phyloP scores from a whole-genome alignment of 2,797 vertebrate species.

The Lacerta bilineata region DNA sequence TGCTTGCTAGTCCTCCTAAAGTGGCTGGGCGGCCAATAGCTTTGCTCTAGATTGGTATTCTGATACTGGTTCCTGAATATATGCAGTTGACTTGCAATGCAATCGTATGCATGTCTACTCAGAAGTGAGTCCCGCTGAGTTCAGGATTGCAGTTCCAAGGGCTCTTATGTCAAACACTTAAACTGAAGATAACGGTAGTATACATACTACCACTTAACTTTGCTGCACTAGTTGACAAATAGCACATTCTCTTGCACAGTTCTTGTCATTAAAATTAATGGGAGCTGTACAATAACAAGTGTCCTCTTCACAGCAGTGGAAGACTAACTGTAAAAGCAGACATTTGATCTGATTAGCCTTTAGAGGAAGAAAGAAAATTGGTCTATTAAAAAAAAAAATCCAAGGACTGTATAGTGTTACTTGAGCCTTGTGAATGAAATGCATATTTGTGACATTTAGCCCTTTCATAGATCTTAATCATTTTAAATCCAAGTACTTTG shows the following conservation, averaged over 20 bases:
- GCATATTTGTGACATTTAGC: constrained; percentile 14
- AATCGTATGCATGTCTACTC: too few species aligned
- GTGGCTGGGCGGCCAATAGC: background rate
- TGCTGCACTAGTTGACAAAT: background rate
- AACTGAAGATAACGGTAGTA: background rate
- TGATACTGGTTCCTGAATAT: background rate
- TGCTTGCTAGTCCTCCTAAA: background rate
- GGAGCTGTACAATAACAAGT: background rate
- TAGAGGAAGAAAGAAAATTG: background rate
- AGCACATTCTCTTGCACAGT: background rate
- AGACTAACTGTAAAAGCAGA: background rate
- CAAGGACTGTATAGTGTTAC: background rate
- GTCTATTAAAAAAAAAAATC: constrained; percentile 17
- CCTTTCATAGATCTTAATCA: constrained; percentile 2
- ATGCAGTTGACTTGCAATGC: background rate
- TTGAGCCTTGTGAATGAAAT: constrained; percentile 4
- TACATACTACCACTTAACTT: background rate
- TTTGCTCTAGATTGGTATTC: background rate
- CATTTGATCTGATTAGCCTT: constrained; percentile 4
- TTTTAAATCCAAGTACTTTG: constrained; percentile 17
- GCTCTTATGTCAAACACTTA: background rate
- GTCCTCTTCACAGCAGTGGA: constrained; percentile 10
- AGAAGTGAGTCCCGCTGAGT: background rate
- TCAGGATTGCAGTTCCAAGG: background rate
- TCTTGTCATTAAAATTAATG: constrained; percentile 10